Percentiles rank a stretch among this genome's conserved stretches.
These are phyloP conservation scores for Malaclemys terrapin DNA, from an alignment of 2,113 vertebrate species.

Conservation along the genomic window DNA sequence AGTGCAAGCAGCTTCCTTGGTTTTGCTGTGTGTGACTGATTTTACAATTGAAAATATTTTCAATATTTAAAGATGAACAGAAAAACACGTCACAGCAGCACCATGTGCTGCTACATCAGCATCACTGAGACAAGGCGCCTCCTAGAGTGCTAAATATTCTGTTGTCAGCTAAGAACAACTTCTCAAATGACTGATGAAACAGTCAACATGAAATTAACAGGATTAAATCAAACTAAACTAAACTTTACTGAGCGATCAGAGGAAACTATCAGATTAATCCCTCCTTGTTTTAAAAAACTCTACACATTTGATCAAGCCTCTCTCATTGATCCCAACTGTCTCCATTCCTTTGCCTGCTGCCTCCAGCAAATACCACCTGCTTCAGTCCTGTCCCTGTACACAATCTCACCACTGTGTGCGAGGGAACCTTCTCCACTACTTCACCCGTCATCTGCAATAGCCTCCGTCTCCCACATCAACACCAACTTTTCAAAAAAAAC, in stretches of 20 bases:
- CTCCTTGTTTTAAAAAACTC: not conserved
- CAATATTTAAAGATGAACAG: accelerated
- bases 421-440: not conserved
- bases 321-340: accelerated
- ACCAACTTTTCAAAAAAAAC: not conserved
- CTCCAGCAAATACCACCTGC: no score
- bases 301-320: not conserved
- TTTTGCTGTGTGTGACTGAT: not conserved
- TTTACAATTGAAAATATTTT: not conserved
- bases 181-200: not conserved
- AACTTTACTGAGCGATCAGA: not conserved
- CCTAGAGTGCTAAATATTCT: not conserved
- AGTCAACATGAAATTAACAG: not conserved
- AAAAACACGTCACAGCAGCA: not conserved
- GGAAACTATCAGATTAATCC: not conserved
- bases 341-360: no score
- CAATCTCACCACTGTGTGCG: not conserved
- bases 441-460: accelerated
- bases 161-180: accelerated
- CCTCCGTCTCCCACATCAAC: not conserved
- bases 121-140: not conserved
- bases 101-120: accelerated
- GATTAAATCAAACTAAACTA: accelerated
- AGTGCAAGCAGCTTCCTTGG: not conserved
- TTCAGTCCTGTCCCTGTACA: not conserved